Base-by-base conservation (phyloP, 2,113 vertebrate species). In the Callaeas wilsoni region DNA sequence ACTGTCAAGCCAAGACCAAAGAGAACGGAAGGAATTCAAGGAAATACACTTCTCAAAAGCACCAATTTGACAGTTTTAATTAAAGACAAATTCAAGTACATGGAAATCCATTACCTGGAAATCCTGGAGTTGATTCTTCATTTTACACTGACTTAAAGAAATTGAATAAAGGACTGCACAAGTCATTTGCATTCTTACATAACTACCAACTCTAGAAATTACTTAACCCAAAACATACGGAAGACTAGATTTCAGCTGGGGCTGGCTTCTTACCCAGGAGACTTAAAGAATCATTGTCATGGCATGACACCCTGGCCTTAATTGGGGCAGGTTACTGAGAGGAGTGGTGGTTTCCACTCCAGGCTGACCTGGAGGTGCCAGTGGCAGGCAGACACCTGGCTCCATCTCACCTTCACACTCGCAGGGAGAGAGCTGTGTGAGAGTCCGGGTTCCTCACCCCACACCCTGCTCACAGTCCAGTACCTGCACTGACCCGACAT, bases 21-120 rank as follows among this genome's bases (percentile, higher is more conserved):
- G 46, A 68, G 55, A 92, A 55, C 4, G 13, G 76, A 62, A 89
- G 17, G 77, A 53, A 74, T 57, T 79, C 23, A 7, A 84, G 57
- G 76, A 93, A 95, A 85, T 55, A 37, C 16, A 46, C 46, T 93
- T 64, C 46, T 75, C 39, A 60, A 78, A 85, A 71, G 63, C 42
- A 75, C 17, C 4, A 1, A 23, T 81, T 57, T 75, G 63, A 78
- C 71, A 75, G 39, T 65, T 77, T 89, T 76, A 90, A 93, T 85
- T 85, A 73, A 93, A 90, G 77, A 47, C 65, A 62, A 41, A 55
- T 78, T 86, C 52, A 63, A 84, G 52, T 35, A 21, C 35, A 41
- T 46, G 55, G 50, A 39, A 84, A 64, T 69, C 49, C n/a, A 56
- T 76, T 84, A 49, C 49, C 69, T 84, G 79, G 64, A 84, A 86